Evolutionary conservation across 2,888 invertebrate species (phyloP).

Genomic region (Hoplodrina ambigua): DNA sequence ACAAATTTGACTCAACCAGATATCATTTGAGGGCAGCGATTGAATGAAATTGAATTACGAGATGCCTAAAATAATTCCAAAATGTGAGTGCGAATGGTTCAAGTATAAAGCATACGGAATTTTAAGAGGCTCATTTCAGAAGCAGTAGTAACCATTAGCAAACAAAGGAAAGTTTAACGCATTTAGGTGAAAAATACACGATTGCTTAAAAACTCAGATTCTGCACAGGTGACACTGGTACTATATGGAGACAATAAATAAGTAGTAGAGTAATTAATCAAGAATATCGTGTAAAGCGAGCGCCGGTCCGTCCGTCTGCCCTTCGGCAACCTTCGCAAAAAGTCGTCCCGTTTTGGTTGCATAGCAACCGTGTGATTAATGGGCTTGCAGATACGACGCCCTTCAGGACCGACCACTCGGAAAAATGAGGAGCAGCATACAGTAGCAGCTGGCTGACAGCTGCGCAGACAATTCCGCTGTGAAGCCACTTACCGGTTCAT

Average conservation of each 20-base stretch:
- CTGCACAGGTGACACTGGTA: not conserved
- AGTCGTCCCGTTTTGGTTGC: conserved; percentile 32
- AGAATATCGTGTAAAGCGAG: conserved; percentile 4
- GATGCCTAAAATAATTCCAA: not conserved
- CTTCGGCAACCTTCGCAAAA: conserved; percentile 46
- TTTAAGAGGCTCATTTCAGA: too few species aligned
- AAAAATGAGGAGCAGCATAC: not conserved
- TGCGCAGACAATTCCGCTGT: conserved; percentile 9
- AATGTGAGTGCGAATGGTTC: not conserved
- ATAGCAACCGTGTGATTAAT: conserved; percentile 52
- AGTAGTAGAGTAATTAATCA: conserved; percentile 33
- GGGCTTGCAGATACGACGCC: conserved; percentile 14
- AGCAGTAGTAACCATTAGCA: not conserved
- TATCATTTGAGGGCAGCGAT: not conserved
- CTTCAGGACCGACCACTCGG: conserved; percentile 13
- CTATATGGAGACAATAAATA: conserved; percentile 6
- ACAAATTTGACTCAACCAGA: not conserved
- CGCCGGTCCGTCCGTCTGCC: conserved; percentile 38
- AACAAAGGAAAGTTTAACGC: not conserved
- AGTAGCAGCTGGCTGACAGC: not conserved
- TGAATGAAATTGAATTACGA: not conserved
- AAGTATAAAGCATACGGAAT: too few species aligned
- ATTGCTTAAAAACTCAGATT: too few species aligned
- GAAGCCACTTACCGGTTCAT: too few species aligned
- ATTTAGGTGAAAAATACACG: too few species aligned